Evolutionary conservation across 2,888 invertebrate species (phyloP), one percentile per base, ranked within the genome.

Genomic region (Chirona hameri): DNA sequence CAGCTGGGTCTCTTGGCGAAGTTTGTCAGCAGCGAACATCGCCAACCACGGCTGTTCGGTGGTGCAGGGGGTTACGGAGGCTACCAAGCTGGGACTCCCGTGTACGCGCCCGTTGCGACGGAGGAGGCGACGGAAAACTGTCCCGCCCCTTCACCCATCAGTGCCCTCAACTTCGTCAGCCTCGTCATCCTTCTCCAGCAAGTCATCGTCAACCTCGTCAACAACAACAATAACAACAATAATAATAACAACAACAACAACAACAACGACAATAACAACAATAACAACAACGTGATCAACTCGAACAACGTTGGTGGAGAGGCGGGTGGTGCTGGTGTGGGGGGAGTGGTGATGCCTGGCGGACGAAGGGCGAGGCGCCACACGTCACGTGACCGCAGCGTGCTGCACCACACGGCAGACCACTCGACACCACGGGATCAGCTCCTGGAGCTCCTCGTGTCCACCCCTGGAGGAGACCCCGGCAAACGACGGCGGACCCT

Each of bases 221-320:
- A 83, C 57, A 82, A 81, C 79, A 83, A 82, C 57, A 83, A 81
- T 39, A 83, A 82, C 52, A 83, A 83, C 21, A 82, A 83, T 21
- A 83, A 83, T 24, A 83, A 82, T 27, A 82, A 83, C 24, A 83
- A 83, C 27, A 83, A 83, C 79, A 83, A 83, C 29, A 83, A 82
- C 52, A 83, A 83, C 21, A 82, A 83, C 27, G 82, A 83, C 29
- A 83, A 82, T 46, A 82, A 83, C n/a, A 83, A 83, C 27, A 83
- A 83, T 27, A 83, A 83, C 46, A 83, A 82, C 82, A 83, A 82
- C 76, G 82, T 82, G 39, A 46, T 81, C 21, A 83, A 83, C 57
- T 52, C 80, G 24, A 83, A 82, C 55, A 82, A 81, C 29, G 81
- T 82, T 15, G 39, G 31, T 14, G 31, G 29, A 4, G 31, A 31